Percentiles rank a stretch among this genome's conserved stretches.
Conservation (phyloP, 2,113 vertebrate genomes). For the Rhadina sibilatrix region DNA sequence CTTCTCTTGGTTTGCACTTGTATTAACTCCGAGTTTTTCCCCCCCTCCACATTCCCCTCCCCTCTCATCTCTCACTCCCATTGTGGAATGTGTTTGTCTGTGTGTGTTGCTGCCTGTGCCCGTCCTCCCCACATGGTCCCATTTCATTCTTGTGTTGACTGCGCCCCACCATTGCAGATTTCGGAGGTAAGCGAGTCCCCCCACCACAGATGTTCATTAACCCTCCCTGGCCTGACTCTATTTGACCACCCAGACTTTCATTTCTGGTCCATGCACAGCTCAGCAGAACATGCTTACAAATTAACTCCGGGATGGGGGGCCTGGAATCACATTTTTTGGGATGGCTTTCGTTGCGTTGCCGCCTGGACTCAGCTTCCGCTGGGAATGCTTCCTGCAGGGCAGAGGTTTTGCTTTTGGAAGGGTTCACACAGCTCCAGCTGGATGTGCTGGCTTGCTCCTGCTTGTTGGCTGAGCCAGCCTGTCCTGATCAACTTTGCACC, state of each 20-base stretch:
- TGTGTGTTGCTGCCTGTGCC: conserved; percentile 81
- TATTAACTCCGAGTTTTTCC: conserved; percentile 80
- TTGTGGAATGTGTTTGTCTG: conserved; percentile 82
- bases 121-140: conserved; percentile 79
- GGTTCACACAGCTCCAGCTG: background rate
- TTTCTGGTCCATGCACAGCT: background rate
- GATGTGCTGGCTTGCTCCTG: background rate
- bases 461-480: background rate
- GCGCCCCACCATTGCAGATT: conserved; percentile 82
- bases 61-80: conserved; percentile 77
- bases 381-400: background rate
- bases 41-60: conserved; percentile 43
- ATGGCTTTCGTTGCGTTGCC: background rate
- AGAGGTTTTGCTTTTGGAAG: background rate
- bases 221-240: background rate
- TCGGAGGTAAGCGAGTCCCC: conserved; percentile 76
- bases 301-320: background rate
- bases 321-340: background rate
- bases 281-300: background rate
- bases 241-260: background rate
- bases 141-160: conserved; percentile 85
- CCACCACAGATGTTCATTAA: background rate
- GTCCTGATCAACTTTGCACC: background rate
- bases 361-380: background rate
- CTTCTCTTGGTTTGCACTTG: conserved; percentile 75